Evolutionary conservation across 2,113 vertebrate genomes (phyloP).

Genomic region (Epinephelus moara): DNA sequence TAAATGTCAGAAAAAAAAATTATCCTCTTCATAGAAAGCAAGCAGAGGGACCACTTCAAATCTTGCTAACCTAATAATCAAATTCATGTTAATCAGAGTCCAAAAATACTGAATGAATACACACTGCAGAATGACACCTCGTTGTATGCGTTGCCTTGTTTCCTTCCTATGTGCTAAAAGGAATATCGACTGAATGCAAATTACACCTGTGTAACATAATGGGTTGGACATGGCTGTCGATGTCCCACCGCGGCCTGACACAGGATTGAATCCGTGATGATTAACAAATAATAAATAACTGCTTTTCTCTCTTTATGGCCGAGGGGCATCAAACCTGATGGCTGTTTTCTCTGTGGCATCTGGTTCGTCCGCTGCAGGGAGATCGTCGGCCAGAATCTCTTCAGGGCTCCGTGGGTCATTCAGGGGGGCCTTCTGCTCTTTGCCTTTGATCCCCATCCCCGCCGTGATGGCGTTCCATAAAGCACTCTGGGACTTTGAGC

Average conservation of each 20-base stretch:
- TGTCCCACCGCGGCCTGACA: slow-evolving; percentile 15
- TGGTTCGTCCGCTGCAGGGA: slow-evolving; percentile 88
- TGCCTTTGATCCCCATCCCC: slow-evolving; percentile 88
- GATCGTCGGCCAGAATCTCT: slow-evolving; percentile 94
- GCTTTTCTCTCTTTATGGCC: not conserved
- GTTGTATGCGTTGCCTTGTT: not conserved
- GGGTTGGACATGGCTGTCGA: slow-evolving; percentile 12
- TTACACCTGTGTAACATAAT: slow-evolving; percentile 22
- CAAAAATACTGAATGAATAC: not conserved
- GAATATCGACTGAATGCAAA: slow-evolving; percentile 37
- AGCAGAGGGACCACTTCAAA: slow-evolving; percentile 16
- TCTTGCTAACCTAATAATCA: slow-evolving; percentile 5
- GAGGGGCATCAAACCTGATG: slow-evolving; percentile 90
- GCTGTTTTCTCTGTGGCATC: slow-evolving; percentile 94
- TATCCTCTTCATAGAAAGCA: slow-evolving; percentile 27
- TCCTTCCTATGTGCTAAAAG: not conserved
- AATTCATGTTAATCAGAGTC: slow-evolving; percentile 18
- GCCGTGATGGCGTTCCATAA: slow-evolving; percentile 91
- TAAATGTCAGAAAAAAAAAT: slow-evolving; percentile 58
- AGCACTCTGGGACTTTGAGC: slow-evolving; percentile 96
- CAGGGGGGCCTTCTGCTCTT: slow-evolving; percentile 82
- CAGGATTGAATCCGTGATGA: slow-evolving; percentile 10
- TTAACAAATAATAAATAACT: not conserved
- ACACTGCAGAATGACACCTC: not conserved
- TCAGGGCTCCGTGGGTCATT: slow-evolving; percentile 89